Evolutionary conservation across 1,140 invertebrate genomes (phyloP), one percentile per base, ranked within the genome.

Genomic region (Ectropis grisescens): DNA sequence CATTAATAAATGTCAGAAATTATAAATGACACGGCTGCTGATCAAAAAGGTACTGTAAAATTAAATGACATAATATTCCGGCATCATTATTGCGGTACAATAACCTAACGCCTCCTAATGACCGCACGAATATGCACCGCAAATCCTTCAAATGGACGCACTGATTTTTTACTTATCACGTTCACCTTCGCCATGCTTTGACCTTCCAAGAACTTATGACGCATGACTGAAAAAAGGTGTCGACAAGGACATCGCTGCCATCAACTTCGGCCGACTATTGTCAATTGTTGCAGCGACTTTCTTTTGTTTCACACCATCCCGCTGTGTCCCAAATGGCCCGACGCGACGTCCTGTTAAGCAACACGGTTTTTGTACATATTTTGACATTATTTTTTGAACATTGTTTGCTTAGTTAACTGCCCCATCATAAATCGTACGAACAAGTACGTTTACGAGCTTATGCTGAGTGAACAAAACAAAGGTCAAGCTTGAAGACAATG

Each of bases 151-250:
- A 57, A 62, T 61, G 49, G 43, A 47, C 47, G 47, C 50, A 58
- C 55, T 48, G 46, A 54, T 65, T 67, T 57, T 49, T 52, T 52
- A 40, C 48, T 32, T 44, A 46, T 56, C 40, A 48, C 51, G 37
- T 52, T 54, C 60, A 62, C 56, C 62, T 65, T 45, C 31, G 30
- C 44, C 48, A 55, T 69, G 56, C 58, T 65, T 55, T 47, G 42
- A 44, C 68, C 71, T 80, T 76, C 69, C 42, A 36, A 71, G 71
- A 80, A 80, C 19, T 47, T 47, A 58, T 72, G 65, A 72, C 50
- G 49, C 56, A 59, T 45, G 34, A n/a, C n/a, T n/a, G n/a, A n/a
- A n/a, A n/a, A n/a, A n/a, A n/a, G n/a, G n/a, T n/a, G n/a, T n/a
- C n/a, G n/a, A n/a, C n/a, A n/a, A n/a, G n/a, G n/a, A n/a, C n/a